Percentiles rank a stretch among this genome's conserved stretches.
These are phyloP conservation scores for Conger conger DNA, from an alignment of 2,113 vertebrate genomes.

Conservation along the genomic window DNA sequence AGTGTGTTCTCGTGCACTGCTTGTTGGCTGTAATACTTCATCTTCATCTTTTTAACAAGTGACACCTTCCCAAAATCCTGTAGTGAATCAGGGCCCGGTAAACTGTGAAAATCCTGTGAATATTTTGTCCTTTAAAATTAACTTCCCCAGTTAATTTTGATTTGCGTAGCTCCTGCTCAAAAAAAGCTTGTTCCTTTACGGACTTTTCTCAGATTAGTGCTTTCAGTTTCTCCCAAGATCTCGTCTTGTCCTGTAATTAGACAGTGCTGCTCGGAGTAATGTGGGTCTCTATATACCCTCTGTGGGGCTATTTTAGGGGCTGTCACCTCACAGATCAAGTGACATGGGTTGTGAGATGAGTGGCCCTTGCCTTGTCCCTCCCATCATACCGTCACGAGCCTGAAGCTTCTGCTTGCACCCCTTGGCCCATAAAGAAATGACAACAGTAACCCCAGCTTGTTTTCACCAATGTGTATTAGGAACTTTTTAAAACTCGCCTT, in stretches of 20 bases:
- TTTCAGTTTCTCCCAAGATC: background rate
- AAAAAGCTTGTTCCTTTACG: background rate
- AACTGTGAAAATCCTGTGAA: conserved; percentile 3
- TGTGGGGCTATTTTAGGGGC: conserved; percentile 62
- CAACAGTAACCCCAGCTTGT: conserved; percentile 44
- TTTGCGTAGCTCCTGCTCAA: background rate
- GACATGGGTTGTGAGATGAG: conserved; percentile 58
- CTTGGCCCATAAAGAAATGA: conserved; percentile 35
- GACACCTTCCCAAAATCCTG: background rate
- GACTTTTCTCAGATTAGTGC: background rate
- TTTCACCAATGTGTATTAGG: conserved; percentile 41
- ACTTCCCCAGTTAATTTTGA: background rate
- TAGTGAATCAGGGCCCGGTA: background rate
- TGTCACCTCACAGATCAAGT: conserved; percentile 52
- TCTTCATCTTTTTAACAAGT: conserved; percentile 71
- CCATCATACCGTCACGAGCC: conserved; percentile 37
- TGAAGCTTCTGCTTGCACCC: conserved; percentile 30
- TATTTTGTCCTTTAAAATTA: background rate
- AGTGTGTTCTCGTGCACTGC: conserved; percentile 46
- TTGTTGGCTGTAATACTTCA: conserved; percentile 74
- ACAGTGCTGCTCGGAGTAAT: conserved; percentile 21
- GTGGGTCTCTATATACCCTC: conserved; percentile 60
- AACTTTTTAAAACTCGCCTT: conserved; percentile 12
- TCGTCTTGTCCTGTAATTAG: conserved; percentile 17
- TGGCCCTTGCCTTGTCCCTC: conserved; percentile 25